Evolutionary conservation across 2,888 invertebrate genomes (phyloP).

Genomic region (Leptinotarsa rubiginosa): DNA sequence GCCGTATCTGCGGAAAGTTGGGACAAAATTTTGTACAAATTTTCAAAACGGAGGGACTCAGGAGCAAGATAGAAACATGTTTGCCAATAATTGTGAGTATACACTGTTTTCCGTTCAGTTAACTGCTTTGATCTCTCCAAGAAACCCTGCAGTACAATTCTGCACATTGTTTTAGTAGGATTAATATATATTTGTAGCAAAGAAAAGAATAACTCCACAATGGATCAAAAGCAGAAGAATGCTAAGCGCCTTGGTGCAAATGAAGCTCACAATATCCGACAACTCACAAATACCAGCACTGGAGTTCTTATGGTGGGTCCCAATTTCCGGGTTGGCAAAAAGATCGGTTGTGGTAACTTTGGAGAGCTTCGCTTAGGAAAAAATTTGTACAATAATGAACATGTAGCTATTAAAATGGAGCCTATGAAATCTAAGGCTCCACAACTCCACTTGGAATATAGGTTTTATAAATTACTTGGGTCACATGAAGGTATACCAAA

Average conservation of each 20-base stretch:
- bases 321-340: conserved; percentile 99
- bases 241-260: conserved; percentile 64
- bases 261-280: conserved; percentile 83
- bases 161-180: conserved; percentile 41
- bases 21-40: conserved; percentile 61
- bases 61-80: conserved; percentile 65
- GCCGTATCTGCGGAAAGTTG: conserved; percentile 63
- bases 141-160: conserved; percentile 28
- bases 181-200: conserved; percentile 40
- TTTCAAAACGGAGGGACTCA: conserved; percentile 63
- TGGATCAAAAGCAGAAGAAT: conserved; percentile 42
- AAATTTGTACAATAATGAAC: conserved; percentile 99
- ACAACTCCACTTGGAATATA: conserved; percentile 99
- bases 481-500: conserved; percentile 98
- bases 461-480: conserved; percentile 99
- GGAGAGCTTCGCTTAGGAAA: conserved; percentile 98
- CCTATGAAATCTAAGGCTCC: conserved; percentile 99
- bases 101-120: conserved; percentile 33
- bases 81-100: conserved; percentile 64
- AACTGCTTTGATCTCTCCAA: conserved; percentile 33
- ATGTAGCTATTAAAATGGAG: conserved; percentile 99
- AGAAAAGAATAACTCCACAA: conserved; percentile 35
- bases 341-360: conserved; percentile 99
- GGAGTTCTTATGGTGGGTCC: conserved; percentile 99
- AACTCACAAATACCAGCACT: conserved; percentile 81